Conservation (phyloP, 2,888 invertebrate genomes). For the Nebria salina region DNA sequence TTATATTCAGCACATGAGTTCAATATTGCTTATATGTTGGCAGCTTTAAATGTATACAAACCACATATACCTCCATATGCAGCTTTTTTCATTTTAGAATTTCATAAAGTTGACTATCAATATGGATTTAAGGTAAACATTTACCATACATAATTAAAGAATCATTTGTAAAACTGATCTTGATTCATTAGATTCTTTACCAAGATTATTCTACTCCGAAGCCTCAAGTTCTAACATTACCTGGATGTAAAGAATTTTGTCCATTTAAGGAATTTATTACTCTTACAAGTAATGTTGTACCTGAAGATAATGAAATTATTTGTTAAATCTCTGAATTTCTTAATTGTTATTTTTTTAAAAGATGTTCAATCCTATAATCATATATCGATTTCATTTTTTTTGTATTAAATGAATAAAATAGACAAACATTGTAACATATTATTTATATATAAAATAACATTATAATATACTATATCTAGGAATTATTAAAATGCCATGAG, state of each 20-base stretch:
- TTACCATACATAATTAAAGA: not conserved
- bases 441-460: too few species aligned
- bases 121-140: constrained; percentile 11
- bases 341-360: too few species aligned
- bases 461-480: too few species aligned
- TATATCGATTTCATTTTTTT: too few species aligned
- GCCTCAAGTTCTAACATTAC: not conserved
- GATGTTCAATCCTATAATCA: too few species aligned
- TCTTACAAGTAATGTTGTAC: not conserved
- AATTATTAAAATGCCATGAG: too few species aligned
- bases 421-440: too few species aligned
- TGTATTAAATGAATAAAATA: too few species aligned
- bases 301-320: not conserved
- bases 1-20: constrained; percentile 75
- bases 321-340: not conserved
- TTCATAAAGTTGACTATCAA: constrained; percentile 40
- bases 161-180: not conserved
- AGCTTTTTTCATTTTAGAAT: constrained; percentile 46
- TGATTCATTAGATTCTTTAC: constrained; percentile 6
- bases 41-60: constrained; percentile 69
- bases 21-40: constrained; percentile 69
- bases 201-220: not conserved
- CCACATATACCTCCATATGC: constrained; percentile 56
- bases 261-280: not conserved
- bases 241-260: not conserved